Conservation (phyloP, 2,888 invertebrate genomes). For the Quadroppia sp. region DNA sequence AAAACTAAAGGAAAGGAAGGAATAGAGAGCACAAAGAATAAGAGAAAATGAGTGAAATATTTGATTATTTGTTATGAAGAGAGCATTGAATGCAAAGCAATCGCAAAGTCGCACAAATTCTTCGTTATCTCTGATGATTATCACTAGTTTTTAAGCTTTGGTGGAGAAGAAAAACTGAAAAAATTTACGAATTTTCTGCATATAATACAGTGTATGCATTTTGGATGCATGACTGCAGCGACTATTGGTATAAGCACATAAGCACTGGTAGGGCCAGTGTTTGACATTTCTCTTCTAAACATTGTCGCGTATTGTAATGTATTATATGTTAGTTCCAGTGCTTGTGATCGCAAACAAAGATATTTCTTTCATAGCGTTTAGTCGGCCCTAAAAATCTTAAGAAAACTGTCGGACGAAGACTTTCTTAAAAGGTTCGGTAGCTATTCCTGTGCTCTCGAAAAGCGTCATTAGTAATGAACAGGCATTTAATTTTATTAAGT, state of each 20-base stretch:
- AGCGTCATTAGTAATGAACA: constrained; percentile 32
- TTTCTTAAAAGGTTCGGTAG: background rate
- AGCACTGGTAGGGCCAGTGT: background rate
- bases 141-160: constrained; percentile 7
- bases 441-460: constrained; percentile 9
- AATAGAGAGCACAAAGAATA: constrained; percentile 5
- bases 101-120: constrained; percentile 16
- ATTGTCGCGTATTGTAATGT: background rate
- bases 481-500: constrained; percentile 20
- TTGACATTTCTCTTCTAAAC: constrained; percentile 14
- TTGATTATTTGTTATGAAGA: constrained; percentile 8
- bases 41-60: constrained; percentile 4
- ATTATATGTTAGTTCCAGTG: background rate
- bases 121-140: constrained; percentile 20
- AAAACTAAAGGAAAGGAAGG: background rate
- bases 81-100: background rate
- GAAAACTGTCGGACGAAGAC: constrained; percentile 7
- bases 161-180: background rate
- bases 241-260: background rate
- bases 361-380: constrained; percentile 16
- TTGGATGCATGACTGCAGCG: background rate
- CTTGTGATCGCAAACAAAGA: constrained; percentile 9
- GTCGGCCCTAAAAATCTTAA: constrained; percentile 16
- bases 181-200: background rate
- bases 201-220: background rate